Conservation (phyloP, 2,888 invertebrate species). For the Podabrus alpinus region DNA sequence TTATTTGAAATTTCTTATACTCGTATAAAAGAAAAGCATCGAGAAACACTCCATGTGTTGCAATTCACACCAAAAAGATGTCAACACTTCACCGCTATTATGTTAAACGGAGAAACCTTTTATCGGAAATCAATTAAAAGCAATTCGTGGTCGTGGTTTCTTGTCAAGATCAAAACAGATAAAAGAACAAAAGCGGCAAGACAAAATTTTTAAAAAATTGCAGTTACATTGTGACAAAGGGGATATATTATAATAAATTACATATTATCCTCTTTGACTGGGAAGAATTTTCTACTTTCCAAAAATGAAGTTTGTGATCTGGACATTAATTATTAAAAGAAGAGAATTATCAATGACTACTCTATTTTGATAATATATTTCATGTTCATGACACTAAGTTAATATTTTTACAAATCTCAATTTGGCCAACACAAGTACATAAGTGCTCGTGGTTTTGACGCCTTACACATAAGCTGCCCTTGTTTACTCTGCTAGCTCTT, state of each 20-base stretch:
- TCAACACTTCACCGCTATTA: slow-evolving; percentile 56
- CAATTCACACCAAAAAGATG: slow-evolving; percentile 50
- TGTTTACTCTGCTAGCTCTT: slow-evolving; percentile 22
- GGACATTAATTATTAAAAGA: neutral
- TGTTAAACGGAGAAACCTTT: slow-evolving; percentile 55
- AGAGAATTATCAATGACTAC: neutral
- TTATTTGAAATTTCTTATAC: slow-evolving; percentile 5
- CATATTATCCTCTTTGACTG: neutral
- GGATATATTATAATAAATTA: too few species aligned
- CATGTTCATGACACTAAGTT: slow-evolving; percentile 16
- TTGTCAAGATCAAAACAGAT: slow-evolving; percentile 38
- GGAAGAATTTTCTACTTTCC: neutral
- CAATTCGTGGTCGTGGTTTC: slow-evolving; percentile 53
- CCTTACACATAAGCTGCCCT: slow-evolving; percentile 11
- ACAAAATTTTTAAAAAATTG: neutral
- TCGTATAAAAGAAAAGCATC: neutral
- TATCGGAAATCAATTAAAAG: slow-evolving; percentile 58
- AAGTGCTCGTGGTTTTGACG: slow-evolving; percentile 28
- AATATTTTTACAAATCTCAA: slow-evolving; percentile 12
- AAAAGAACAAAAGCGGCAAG: slow-evolving; percentile 23
- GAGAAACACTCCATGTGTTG: slow-evolving; percentile 39
- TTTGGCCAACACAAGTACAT: slow-evolving; percentile 20
- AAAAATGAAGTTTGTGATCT: neutral
- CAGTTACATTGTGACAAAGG: neutral
- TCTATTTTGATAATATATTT: neutral